phyloP scores from a whole-genome alignment of 64 coral and sea anemone species.

The Pocillopora damicornis region DNA sequence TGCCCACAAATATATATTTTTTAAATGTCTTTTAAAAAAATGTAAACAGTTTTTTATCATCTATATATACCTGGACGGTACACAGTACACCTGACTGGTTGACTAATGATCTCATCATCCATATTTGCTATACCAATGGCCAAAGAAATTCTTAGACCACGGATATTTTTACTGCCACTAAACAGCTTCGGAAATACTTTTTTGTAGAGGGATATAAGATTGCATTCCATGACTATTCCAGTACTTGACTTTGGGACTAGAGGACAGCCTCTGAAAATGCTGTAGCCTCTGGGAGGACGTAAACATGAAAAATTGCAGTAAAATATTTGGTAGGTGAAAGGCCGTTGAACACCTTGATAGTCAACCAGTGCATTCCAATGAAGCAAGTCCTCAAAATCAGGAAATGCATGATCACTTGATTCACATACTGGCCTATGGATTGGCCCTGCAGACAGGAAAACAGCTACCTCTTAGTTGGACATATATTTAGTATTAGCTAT shows the following conservation, averaged over 20 bases:
- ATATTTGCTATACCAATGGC: no score
- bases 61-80: no score
- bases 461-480: not conserved
- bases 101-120: no score
- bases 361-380: not conserved
- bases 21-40: no score
- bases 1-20: no score
- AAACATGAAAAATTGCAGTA: slow-evolving; percentile 1
- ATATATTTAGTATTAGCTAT: not conserved
- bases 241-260: not conserved
- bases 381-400: not conserved
- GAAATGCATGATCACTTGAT: not conserved
- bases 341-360: not conserved
- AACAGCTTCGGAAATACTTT: slow-evolving; percentile 13
- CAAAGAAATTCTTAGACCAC: no score
- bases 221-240: not conserved
- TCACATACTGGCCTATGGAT: not conserved
- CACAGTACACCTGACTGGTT: no score
- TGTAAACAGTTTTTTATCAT: no score
- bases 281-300: not conserved
- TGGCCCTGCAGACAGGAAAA: not conserved
- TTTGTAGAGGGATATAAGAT: slow-evolving; percentile 15
- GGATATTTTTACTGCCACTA: not conserved
- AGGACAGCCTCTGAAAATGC: not conserved
- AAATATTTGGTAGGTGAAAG: slow-evolving; percentile 20